These are phyloP conservation scores for Actenoides lindsayi DNA, from an alignment of 2,113 vertebrate species.

Conservation along the genomic window DNA sequence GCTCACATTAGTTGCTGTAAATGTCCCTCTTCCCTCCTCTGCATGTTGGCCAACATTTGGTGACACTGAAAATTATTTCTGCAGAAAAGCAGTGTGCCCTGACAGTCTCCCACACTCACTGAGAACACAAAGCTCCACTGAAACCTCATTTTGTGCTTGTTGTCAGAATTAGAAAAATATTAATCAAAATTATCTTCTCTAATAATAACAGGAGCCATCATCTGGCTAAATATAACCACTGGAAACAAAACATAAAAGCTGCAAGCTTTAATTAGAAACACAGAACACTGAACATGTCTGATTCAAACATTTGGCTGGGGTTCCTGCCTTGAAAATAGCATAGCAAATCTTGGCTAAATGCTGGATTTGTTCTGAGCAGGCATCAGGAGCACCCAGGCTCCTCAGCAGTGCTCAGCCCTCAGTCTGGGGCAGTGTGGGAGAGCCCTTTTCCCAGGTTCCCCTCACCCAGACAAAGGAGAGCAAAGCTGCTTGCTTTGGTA, in stretches of 20 bases:
- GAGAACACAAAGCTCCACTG: constrained; percentile 21
- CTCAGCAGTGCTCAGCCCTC: neutral
- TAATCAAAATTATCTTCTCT: constrained; percentile 57
- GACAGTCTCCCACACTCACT: neutral
- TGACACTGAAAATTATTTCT: constrained; percentile 33
- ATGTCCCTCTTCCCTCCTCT: neutral
- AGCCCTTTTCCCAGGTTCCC: neutral
- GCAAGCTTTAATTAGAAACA: constrained; percentile 61
- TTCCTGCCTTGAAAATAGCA: constrained; percentile 29
- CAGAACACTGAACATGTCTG: constrained; percentile 2
- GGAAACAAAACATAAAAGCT: constrained; percentile 43
- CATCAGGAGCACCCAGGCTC: neutral
- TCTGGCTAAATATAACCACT: constrained; percentile 56
- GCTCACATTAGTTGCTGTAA: neutral
- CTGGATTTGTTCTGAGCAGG: neutral
- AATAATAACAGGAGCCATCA: constrained; percentile 46
- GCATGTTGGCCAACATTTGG: neutral
- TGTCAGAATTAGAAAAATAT: constrained; percentile 13
- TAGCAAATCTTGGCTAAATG: neutral
- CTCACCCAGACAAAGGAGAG: neutral
- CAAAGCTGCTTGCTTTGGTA: neutral
- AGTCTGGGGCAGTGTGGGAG: neutral
- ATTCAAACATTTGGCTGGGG: constrained; percentile 31
- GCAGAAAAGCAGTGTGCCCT: neutral
- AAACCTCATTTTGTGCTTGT: constrained; percentile 42